Evolutionary conservation across 1,140 invertebrate species (phyloP).

Genomic region (Brachionus paranguensis): DNA sequence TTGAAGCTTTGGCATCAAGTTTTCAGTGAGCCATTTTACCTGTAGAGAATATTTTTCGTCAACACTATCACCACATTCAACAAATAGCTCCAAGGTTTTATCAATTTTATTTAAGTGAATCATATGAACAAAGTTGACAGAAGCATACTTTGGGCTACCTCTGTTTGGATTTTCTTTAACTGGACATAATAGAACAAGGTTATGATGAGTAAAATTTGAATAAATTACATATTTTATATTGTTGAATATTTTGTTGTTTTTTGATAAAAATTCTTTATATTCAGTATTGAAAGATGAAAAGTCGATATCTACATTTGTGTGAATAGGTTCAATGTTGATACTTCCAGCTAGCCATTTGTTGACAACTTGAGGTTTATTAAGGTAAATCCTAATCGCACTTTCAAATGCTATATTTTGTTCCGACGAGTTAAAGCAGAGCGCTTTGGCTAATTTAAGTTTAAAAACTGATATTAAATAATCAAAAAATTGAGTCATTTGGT

Average conservation of each 20-base stretch:
- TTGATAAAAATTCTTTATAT: slow-evolving; percentile 25
- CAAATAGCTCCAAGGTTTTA: not conserved
- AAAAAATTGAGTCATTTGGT: not conserved
- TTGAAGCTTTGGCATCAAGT: slow-evolving; percentile 10
- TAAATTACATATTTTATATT: slow-evolving; percentile 11
- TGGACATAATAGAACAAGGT: not conserved
- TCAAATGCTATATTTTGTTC: slow-evolving; percentile 14
- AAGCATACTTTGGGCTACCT: not conserved
- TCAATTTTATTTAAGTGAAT: not conserved
- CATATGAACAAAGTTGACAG: not conserved
- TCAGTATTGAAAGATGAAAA: not conserved
- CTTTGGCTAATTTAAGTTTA: not conserved
- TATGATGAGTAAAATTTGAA: not conserved
- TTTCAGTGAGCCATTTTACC: slow-evolving; percentile 6
- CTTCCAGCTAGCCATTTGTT: slow-evolving; percentile 38
- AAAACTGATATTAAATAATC: not conserved
- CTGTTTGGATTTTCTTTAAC: not conserved
- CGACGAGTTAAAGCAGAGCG: not conserved
- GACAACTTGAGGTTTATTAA: slow-evolving; percentile 32
- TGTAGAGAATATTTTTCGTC: not conserved
- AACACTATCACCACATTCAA: not conserved
- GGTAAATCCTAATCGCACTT: not conserved
- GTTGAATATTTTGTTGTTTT: not conserved
- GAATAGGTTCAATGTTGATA: not conserved
- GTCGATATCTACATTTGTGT: not conserved